Evolutionary conservation across 2,797 vertebrate genomes (phyloP), one percentile per base, ranked within the genome.

Genomic region (Neopelma chrysocephalum): DNA sequence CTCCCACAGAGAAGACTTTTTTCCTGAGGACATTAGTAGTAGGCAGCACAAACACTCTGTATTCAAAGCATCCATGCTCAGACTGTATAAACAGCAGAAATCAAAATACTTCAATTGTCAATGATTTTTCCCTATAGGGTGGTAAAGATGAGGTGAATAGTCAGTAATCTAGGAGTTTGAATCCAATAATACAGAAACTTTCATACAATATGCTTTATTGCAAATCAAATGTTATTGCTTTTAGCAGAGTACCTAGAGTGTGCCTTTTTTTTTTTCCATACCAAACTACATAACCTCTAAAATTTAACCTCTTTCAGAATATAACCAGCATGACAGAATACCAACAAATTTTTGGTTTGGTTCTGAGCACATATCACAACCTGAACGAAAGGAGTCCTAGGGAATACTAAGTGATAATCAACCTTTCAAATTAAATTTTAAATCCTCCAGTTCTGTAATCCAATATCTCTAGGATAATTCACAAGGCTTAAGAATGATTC

Each of bases 151-250:
- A 96, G 82, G 51, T 79, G 91, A 96, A 85, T 51, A 82, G 72
- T 94, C 66, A 65, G 64, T 93, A 93, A 95, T 87, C 25, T 73
- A 70, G 75, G 88, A 90, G 32, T 84, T n/a, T 90, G 38, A 90
- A 96, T 94, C 83, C 87, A 91, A 75, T 89, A 94, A 92, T 40
- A 68, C 26, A 82, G 71, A 90, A 89, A 80, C 70, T 95, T 94
- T 82, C 40, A 45, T 36, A 77, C 66, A 68, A 88, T 60, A n/a
- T 6, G 31, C 43, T 81, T 95, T 77, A 96, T 87, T 83, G 82
- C 83, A 84, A 96, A 94, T 92, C 76, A 71, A 76, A 82, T 19
- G 12, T 87, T 95, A 92, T 47, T 94, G 70, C 82, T 96, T 92
- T 95, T 47, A 92, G 76, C 56, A 61, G 68, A 43, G 21, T 45